Evolutionary conservation across 35 echinoderm and acorn worm genomes (phyloP), one percentile per base, ranked within the genome.

Genomic region (Lytechinus variegatus): DNA sequence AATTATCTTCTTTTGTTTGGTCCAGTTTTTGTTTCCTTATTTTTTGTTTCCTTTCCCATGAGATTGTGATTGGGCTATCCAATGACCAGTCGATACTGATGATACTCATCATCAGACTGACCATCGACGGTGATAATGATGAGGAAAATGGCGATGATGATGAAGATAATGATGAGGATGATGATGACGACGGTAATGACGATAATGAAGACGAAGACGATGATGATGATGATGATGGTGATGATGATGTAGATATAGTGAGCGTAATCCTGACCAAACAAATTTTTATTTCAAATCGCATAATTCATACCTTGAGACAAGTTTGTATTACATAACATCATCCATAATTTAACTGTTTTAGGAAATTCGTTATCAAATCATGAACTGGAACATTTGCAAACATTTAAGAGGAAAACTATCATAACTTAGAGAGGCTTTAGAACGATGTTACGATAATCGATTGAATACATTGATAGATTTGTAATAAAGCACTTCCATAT

Each of bases 51-150:
- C 27, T 90, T 16, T 24, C 66, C 66, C 8, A 44, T 52, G 29
- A 29, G 52, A 12, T 57, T 24, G 54, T 10, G 92, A 93, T 54
- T 55, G 52, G 54, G 92, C 55, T 44, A 44, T 57, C 54, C 16
- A 54, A 56, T 55, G 9, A 0, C 92, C 8, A 57, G 92, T 93
- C 54, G 53, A 57, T 54, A 3, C 13, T 13, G 92, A 93, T 93
- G 52, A 93, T 58, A 13, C 9, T 93, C 53, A 56, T 93, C 53
- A 93, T 16, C 10, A 21, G 91, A 54, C 54, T 93, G 91, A 93
- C 91, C 91, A 58, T 10, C 92, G 28, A 14, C n/a, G 54, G 24
- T 58, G 92, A 57, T 93, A 55, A 93, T 14, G 10, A 27, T 93
- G 0, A 54, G 1, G 27, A 90, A 28, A 14, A 87, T 87, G 86